Conservation (phyloP, 2,888 invertebrate species). For the Eueremaeus valkanovi region DNA sequence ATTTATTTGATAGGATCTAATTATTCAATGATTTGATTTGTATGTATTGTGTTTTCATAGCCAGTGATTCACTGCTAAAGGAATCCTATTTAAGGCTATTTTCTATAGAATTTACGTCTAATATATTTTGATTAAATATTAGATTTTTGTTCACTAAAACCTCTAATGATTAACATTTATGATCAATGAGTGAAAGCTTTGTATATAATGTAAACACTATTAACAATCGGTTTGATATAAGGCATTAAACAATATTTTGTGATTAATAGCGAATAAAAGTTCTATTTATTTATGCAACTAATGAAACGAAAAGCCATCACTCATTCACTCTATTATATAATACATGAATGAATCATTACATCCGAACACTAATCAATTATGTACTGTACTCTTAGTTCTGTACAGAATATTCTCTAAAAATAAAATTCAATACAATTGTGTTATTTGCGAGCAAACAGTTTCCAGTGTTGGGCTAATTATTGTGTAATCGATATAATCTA, state of each 20-base stretch:
- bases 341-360: not conserved
- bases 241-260: constrained; percentile 15
- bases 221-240: not conserved
- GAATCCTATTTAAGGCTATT: too few relatives aligned
- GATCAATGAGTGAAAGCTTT: too few relatives aligned
- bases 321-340: not conserved
- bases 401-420: not conserved
- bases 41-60: too few relatives aligned
- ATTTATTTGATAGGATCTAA: too few relatives aligned
- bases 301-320: not conserved
- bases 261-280: not conserved
- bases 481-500: not conserved
- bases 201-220: too few relatives aligned
- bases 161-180: too few relatives aligned
- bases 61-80: too few relatives aligned
- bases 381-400: too few relatives aligned
- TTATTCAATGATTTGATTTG: too few relatives aligned
- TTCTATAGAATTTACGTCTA: too few relatives aligned
- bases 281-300: not conserved
- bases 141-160: too few relatives aligned
- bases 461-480: not conserved
- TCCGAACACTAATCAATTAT: not conserved
- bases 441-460: not conserved
- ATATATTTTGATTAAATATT: too few relatives aligned
- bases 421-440: not conserved